Conservation (phyloP, 1,140 invertebrate species). For the Cherax quadricarinatus region DNA sequence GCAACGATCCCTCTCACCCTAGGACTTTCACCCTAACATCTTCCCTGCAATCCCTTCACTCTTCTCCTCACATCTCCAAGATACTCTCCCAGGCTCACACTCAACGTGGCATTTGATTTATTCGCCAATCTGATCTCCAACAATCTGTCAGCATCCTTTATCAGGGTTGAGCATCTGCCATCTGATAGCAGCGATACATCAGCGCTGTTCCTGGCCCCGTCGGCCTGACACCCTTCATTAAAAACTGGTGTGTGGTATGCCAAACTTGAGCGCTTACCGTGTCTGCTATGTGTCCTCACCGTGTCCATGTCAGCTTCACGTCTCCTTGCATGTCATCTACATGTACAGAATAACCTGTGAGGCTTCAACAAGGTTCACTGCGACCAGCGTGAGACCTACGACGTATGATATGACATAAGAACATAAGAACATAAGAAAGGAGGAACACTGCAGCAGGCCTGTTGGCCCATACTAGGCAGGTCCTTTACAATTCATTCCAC, state of each 20-base stretch:
- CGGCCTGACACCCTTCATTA: slow-evolving; percentile 26
- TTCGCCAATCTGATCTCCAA: slow-evolving; percentile 43
- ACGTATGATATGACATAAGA: no score
- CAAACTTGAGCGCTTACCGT: not conserved
- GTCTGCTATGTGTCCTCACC: not conserved
- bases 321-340: not conserved
- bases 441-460: no score
- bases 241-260: slow-evolving; percentile 43
- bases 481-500: no score
- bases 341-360: no score
- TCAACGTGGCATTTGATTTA: slow-evolving; percentile 38
- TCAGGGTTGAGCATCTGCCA: slow-evolving; percentile 27
- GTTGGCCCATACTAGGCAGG: no score
- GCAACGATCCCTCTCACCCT: not conserved
- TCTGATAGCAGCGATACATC: slow-evolving; percentile 38
- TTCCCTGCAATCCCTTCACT: not conserved
- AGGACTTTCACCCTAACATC: not conserved
- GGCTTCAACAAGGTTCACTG: no score
- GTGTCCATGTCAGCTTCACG: not conserved
- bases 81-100: slow-evolving; percentile 16
- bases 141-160: slow-evolving; percentile 46
- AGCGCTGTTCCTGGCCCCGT: not conserved
- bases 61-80: not conserved
- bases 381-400: no score
- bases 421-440: no score